These are phyloP conservation scores for Cisticola juncidis DNA, from an alignment of 2,113 vertebrate species.

Conservation along the genomic window DNA sequence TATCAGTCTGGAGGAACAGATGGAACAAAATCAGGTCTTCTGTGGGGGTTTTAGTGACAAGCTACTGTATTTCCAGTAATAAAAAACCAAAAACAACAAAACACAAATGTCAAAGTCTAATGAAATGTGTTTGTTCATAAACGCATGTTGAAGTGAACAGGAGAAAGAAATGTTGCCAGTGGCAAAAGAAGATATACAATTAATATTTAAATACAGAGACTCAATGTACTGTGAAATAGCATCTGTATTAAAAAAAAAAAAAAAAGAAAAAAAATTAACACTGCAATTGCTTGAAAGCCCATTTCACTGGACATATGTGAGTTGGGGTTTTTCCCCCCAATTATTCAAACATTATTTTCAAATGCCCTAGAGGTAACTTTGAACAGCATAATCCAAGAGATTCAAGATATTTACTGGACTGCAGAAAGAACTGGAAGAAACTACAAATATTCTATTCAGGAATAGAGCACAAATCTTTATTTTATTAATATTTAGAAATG, in stretches of 20 bases:
- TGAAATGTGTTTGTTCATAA: background rate
- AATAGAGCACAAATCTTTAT: background rate
- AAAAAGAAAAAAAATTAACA: background rate
- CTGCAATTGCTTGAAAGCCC: background rate
- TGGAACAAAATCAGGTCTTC: constrained; percentile 7
- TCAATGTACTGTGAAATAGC: background rate
- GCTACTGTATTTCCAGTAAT: background rate
- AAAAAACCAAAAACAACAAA: background rate
- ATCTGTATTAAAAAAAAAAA: background rate
- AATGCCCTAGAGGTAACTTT: background rate
- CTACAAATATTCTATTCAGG: background rate
- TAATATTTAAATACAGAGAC: background rate
- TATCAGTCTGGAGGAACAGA: background rate
- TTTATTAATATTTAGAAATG: background rate
- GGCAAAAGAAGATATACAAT: background rate
- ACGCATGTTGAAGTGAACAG: background rate
- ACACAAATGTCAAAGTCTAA: background rate
- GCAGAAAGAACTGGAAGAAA: background rate
- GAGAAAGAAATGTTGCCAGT: background rate
- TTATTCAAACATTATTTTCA: background rate
- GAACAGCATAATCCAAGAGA: background rate
- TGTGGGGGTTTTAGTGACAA: background rate
- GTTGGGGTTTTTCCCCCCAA: accelerated
- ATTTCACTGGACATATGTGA: background rate
- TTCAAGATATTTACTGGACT: background rate